Base-by-base conservation (phyloP, 1,140 invertebrate genomes). In the Akabosia matsudoensis region DNA sequence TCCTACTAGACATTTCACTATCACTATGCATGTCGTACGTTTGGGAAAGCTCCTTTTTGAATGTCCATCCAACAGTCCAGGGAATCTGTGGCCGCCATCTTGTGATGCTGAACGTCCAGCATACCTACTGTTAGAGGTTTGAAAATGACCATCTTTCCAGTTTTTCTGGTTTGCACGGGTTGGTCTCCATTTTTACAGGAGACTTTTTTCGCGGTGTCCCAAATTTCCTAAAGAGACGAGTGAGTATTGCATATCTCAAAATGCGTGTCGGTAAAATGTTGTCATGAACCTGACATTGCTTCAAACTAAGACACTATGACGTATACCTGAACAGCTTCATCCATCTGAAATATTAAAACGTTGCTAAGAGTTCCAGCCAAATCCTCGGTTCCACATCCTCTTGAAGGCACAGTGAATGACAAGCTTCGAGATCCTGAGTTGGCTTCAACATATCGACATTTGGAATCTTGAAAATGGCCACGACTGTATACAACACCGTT, bases 61-160 rank as follows among this genome's bases (percentile, higher is more conserved):
- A 92, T 91, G 78, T 92, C 90, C 91, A 92, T 92, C 91, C 91
- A 92, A 84, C 90, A 91, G 79, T 91, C 88, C 0, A 92, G 86
- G 1, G 88, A 87, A 13, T 82, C 82, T 28, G 18, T 51, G 51
- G 86, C 86, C 0, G 87, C 85, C 0, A 89, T 88, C 14, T 89
- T 87, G 0, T 91, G 89, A 1, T 89, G 89, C 51, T 90, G 86
- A 0, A 91, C 89, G 79, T 91, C 89, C 24, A 91, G 82, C 90
- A 91, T 91, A 78, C 91, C 90, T 1, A 91, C 90, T 79, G 90
- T 87, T 78, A 91, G 90, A 1, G 90, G 90, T 77, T 89, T 90
- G 77, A 91, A 89, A 56, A 88, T 88, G 0, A 92, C 86, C 0
- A 87, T 87, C 80, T 91, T 91, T 18, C 88, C 87, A 33, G 88